Percentiles rank a stretch among this genome's conserved stretches.
Conservation (phyloP, 2,113 vertebrate genomes). For the Martes martes region DNA sequence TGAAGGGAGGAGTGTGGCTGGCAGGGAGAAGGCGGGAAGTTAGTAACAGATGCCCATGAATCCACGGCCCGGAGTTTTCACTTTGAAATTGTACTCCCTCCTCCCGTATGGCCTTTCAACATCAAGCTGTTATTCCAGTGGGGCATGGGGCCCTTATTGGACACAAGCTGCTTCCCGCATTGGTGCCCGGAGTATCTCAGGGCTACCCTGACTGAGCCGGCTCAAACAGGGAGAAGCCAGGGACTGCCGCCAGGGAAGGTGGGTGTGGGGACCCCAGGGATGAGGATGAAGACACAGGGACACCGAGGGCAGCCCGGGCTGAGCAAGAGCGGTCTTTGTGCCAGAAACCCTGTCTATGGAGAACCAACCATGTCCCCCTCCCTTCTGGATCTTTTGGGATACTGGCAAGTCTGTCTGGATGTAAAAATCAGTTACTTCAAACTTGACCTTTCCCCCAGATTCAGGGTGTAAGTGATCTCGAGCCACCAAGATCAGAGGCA, state of each 20-base stretch:
- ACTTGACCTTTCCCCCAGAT: background rate
- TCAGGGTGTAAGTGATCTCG: background rate
- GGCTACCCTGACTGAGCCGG: background rate
- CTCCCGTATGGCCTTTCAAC: background rate
- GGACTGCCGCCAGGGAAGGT: background rate
- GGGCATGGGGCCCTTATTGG: background rate
- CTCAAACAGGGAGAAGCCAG: background rate
- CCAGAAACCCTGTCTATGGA: background rate
- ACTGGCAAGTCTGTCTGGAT: background rate
- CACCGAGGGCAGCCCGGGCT: fast-evolving
- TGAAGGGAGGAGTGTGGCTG: background rate
- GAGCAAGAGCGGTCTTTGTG: background rate
- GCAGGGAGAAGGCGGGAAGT: background rate
- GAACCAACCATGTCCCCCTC: background rate
- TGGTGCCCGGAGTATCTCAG: fast-evolving
- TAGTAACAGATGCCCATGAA: background rate
- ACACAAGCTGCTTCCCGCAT: background rate
- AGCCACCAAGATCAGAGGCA: background rate
- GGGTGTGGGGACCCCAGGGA: background rate
- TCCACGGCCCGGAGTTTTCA: background rate
- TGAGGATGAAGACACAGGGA: background rate
- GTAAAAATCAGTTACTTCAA: background rate
- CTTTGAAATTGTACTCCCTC: constrained; percentile 40
- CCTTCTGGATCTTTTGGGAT: background rate
- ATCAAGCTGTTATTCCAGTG: background rate